Conservation (phyloP, 2,797 vertebrate species). For the Siniperca undulata region DNA sequence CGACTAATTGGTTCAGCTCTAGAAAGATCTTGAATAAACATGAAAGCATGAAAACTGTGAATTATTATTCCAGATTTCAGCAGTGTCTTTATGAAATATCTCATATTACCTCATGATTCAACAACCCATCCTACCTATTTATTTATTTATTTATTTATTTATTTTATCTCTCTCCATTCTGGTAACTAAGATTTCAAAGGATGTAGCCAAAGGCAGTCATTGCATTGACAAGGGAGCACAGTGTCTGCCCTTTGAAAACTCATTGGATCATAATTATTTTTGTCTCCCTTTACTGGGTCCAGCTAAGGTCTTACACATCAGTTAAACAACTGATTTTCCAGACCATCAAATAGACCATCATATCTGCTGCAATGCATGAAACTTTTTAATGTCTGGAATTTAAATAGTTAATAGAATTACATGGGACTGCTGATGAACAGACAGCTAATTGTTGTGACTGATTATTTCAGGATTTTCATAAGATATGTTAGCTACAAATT, state of each 20-base stretch:
- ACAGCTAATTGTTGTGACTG: background rate
- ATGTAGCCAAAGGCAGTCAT: conserved; percentile 39
- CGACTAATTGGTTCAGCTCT: conserved; percentile 1
- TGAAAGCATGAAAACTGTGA: conserved; percentile 21
- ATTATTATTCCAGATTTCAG: conserved; percentile 24
- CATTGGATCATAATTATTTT: conserved; percentile 48
- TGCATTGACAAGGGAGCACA: conserved; percentile 35
- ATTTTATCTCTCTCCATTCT: conserved; percentile 18
- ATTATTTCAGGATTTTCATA: background rate
- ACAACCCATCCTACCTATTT: background rate
- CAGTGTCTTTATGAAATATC: conserved; percentile 16
- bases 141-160: background rate
- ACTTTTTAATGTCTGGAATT: conserved; percentile 1
- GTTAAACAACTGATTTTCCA: conserved; percentile 34
- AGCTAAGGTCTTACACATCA: conserved; percentile 28
- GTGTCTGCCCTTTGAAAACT: conserved; percentile 61
- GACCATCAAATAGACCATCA: conserved; percentile 17
- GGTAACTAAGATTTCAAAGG: conserved; percentile 51
- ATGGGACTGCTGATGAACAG: background rate
- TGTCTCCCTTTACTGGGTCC: conserved; percentile 35
- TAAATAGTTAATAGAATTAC: conserved; percentile 1
- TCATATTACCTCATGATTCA: conserved; percentile 32
- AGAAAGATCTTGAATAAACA: conserved; percentile 13
- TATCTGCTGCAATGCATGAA: conserved; percentile 11
- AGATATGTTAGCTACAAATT: conserved; percentile 5